Percentiles rank a stretch among this genome's conserved stretches.
Conservation (phyloP, 2,888 invertebrate species). For the Sminthurinus aureus region DNA sequence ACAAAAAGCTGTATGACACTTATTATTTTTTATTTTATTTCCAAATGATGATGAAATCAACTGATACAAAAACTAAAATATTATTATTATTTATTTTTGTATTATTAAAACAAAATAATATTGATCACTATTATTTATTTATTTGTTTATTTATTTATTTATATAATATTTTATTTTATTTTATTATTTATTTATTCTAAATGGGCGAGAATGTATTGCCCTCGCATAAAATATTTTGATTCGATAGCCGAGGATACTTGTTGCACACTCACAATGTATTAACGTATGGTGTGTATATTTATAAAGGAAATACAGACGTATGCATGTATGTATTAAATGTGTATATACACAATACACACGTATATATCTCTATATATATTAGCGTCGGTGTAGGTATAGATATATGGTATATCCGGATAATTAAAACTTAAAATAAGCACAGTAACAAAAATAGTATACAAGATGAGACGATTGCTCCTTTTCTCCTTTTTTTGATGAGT, state of each 20-base stretch:
- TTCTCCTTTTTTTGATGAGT: not conserved
- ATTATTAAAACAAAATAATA: not conserved
- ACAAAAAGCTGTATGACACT: not conserved
- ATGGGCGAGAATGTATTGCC: conserved; percentile 4
- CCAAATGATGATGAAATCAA: not conserved
- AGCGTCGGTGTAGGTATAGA: no score
- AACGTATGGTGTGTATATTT: not conserved
- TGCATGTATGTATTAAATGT: not conserved
- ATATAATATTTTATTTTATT: not conserved
- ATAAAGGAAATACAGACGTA: not conserved
- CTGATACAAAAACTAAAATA: no score
- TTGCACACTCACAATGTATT: conserved; percentile 13
- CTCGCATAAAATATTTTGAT: not conserved
- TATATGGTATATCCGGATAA: no score
- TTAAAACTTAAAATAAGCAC: no score
- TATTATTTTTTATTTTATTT: not conserved
- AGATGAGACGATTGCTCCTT: not conserved
- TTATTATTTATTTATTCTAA: no score
- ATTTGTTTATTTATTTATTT: no score
- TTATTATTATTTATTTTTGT: not conserved
- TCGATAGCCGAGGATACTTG: conserved; percentile 1
- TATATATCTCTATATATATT: no score
- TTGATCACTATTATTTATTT: no score
- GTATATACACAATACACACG: no score
- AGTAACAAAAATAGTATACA: not conserved